phyloP scores from a whole-genome alignment of 2,888 invertebrate species.

The Drosophila prostipennis region DNA sequence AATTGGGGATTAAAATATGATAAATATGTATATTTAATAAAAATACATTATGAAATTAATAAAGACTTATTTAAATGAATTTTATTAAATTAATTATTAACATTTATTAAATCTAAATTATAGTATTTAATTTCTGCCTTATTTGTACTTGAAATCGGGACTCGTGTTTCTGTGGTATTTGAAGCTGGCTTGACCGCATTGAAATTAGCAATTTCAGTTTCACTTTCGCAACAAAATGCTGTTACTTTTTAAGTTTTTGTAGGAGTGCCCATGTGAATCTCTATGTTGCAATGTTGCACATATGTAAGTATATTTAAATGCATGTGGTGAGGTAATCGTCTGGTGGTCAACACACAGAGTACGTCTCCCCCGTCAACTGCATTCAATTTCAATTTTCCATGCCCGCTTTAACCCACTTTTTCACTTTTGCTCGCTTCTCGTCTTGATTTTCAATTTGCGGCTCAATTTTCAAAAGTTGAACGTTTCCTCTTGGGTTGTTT shows the following conservation, averaged over 20 bases:
- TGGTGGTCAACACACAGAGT: slow-evolving; percentile 14
- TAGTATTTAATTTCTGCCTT: too few species aligned
- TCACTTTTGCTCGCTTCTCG: slow-evolving; percentile 59
- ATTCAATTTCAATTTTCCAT: slow-evolving; percentile 64
- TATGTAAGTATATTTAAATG: slow-evolving; percentile 8
- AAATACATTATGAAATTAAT: too few species aligned
- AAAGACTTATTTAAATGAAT: too few species aligned
- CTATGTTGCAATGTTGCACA: slow-evolving; percentile 1
- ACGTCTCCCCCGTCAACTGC: slow-evolving; percentile 28
- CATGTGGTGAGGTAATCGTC: slow-evolving; percentile 61
- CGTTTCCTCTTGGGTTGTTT: slow-evolving; percentile 45
- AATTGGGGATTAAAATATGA: too few species aligned
- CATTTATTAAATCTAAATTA: too few species aligned
- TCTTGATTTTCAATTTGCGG: slow-evolving; percentile 72
- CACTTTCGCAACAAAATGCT: slow-evolving; percentile 65
- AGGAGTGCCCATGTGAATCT: slow-evolving; percentile 17
- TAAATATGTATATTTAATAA: too few species aligned
- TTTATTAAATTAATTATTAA: too few species aligned
- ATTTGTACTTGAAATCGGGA: background rate
- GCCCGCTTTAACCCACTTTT: slow-evolving; percentile 75
- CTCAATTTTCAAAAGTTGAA: slow-evolving; percentile 66
- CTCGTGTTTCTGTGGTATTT: background rate
- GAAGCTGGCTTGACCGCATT: slow-evolving; percentile 14
- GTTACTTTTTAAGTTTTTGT: slow-evolving; percentile 15
- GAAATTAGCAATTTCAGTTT: slow-evolving; percentile 52